Evolutionary conservation across 2,888 invertebrate genomes (phyloP), one percentile per base, ranked within the genome.

Genomic region (Stomorhina lunata): DNA sequence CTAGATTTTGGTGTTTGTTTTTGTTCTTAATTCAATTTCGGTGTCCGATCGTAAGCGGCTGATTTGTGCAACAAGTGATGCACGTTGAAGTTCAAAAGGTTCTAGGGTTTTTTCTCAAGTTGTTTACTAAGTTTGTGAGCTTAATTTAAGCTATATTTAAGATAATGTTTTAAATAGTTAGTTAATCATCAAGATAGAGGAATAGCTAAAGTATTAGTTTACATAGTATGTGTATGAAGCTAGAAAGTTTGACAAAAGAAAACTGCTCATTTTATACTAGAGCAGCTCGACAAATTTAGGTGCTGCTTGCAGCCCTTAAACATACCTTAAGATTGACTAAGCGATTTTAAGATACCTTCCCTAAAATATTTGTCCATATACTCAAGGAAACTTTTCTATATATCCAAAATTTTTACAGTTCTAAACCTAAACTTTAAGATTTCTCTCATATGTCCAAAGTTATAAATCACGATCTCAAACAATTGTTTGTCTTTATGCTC

Each of bases 11-110:
- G 32, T 57, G 55, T 27, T 25, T 34, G 34, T 10, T 66, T 59
- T 15, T 87, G 85, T 86, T 79, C 86, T 75, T 57, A 88, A 83
- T 84, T 81, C 81, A 34, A 61, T 45, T 59, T 61, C 76, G 86
- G 87, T 88, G 87, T 85, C 86, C 83, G 89, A 87, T 78, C 68
- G 63, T 78, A 73, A 73, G 78, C 81, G 63, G 81, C 78, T 69
- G 81, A 82, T 82, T 82, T 78, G 69, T 75, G 78, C 73, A 82
- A 82, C 81, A 82, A 82, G 81, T 82, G 81, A 82, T 82, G 81
- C 73, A 79, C 78, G 78, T 79, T 65, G 48, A 65, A 79, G 78
- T 79, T 79, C 78, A 79, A 79, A 79, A 79, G 78, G 78, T 72
- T 76, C 59, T 76, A 22, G 20, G 5, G 1, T 15, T 57, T 34